phyloP scores from a whole-genome alignment of 1,140 invertebrate species.

The Diprion similis region DNA sequence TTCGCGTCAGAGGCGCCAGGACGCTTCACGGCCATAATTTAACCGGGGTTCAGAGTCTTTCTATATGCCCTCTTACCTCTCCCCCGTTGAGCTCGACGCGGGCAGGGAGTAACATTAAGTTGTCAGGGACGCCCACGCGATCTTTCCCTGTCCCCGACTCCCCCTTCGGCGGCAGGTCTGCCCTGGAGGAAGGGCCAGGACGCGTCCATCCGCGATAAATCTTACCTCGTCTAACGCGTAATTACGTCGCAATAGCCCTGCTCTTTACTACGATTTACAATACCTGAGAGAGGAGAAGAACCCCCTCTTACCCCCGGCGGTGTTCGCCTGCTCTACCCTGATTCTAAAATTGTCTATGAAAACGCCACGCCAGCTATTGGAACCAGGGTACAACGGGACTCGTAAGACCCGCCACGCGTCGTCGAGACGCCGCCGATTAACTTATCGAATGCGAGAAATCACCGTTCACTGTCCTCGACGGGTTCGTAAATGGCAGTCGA shows the following conservation, averaged over 20 bases:
- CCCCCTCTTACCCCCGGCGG: slow-evolving; percentile 20
- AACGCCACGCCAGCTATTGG: slow-evolving; percentile 1
- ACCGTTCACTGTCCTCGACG: too few species aligned
- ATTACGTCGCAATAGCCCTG: background rate
- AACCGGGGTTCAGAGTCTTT: background rate
- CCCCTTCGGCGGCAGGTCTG: background rate
- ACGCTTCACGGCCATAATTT: slow-evolving; percentile 1
- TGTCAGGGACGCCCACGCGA: background rate
- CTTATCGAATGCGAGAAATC: too few species aligned
- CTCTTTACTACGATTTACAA: background rate
- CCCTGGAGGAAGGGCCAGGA: background rate
- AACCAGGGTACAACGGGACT: too few species aligned
- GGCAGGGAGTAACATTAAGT: slow-evolving; percentile 5
- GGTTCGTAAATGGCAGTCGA: background rate
- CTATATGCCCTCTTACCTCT: background rate
- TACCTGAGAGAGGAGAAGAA: too few species aligned
- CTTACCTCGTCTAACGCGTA: background rate
- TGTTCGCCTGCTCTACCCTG: slow-evolving; percentile 2
- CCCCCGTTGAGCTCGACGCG: background rate
- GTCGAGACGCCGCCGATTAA: too few species aligned
- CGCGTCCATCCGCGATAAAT: background rate
- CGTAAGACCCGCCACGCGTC: too few species aligned
- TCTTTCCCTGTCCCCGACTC: background rate
- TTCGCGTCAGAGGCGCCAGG: slow-evolving; percentile 1
- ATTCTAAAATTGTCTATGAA: background rate